Conservation (phyloP, 2,797 vertebrate species). For the Coregonus suidteri region DNA sequence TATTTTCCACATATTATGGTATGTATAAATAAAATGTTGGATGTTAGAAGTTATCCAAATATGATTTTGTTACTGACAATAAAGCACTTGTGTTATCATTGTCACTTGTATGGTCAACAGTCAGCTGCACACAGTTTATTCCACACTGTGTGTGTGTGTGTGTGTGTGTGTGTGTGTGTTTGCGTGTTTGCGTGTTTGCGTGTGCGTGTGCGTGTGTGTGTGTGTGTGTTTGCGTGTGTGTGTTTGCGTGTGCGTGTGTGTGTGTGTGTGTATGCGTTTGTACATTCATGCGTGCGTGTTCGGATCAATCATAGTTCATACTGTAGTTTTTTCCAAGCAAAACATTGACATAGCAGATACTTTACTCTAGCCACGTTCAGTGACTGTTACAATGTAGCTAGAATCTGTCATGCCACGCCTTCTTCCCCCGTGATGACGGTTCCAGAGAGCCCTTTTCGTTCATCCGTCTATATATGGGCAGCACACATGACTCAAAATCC, state of each 20-base stretch:
- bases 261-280: not conserved
- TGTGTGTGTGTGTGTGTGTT: not conserved
- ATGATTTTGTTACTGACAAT: not conserved
- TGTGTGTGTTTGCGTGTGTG: not conserved
- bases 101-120: not conserved
- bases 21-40: not conserved
- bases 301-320: not conserved
- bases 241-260: not conserved
- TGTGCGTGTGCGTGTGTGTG: not conserved
- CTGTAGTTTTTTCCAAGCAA: not conserved
- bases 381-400: not conserved
- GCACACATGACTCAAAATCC: not conserved
- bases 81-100: not conserved
- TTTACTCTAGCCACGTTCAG: constrained; percentile 1
- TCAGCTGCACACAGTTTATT: not conserved
- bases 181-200: not conserved
- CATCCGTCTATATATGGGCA: constrained; percentile 52
- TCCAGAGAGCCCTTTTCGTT: not conserved
- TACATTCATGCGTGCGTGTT: not conserved
- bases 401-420: not conserved
- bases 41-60: not conserved
- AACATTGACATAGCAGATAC: not conserved
- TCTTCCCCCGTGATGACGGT: not conserved
- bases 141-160: not conserved
- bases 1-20: not conserved